phyloP scores from a whole-genome alignment of 2,888 invertebrate species.

The Quadriops clusia region DNA sequence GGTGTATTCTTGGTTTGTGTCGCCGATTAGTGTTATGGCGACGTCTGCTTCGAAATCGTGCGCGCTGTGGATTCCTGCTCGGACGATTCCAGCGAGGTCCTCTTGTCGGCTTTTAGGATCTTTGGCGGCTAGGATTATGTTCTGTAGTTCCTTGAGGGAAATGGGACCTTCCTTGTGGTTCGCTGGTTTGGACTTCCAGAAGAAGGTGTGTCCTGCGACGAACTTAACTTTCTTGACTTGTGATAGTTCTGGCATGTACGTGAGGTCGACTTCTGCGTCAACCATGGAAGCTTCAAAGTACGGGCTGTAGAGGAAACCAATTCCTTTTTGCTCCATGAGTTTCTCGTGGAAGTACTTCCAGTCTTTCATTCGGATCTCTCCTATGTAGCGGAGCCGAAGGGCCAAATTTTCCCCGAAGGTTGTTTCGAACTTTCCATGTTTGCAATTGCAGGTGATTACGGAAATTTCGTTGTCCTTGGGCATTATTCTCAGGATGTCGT shows the following conservation, averaged over 20 bases:
- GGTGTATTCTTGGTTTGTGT: constrained; percentile 40
- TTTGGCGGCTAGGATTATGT: constrained; percentile 28
- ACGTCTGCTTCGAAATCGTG: constrained; percentile 40
- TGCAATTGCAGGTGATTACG: constrained; percentile 13
- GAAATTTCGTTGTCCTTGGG: constrained; percentile 41
- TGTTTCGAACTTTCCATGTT: constrained; percentile 33
- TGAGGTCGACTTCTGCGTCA: too few relatives aligned
- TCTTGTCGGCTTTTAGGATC: constrained; percentile 41
- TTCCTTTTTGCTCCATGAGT: constrained; percentile 30
- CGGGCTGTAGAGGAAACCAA: too few relatives aligned
- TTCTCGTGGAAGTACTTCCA: too few relatives aligned
- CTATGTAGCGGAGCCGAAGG: constrained; percentile 42
- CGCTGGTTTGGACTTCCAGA: too few relatives aligned
- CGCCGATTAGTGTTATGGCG: constrained; percentile 43
- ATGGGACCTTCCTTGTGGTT: too few relatives aligned
- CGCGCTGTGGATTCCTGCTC: constrained; percentile 44
- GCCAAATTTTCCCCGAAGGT: constrained; percentile 40
- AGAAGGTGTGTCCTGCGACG: too few relatives aligned
- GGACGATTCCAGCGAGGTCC: constrained; percentile 42
- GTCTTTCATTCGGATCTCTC: constrained; percentile 37
- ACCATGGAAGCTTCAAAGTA: too few relatives aligned
- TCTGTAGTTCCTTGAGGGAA: too few relatives aligned
- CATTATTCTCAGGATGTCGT: constrained; percentile 43
- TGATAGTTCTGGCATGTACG: too few relatives aligned
- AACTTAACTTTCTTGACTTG: too few relatives aligned